Percentiles rank a stretch among this genome's conserved stretches.
Conservation (phyloP, 2,797 vertebrate species). For the Anguilla anguilla region DNA sequence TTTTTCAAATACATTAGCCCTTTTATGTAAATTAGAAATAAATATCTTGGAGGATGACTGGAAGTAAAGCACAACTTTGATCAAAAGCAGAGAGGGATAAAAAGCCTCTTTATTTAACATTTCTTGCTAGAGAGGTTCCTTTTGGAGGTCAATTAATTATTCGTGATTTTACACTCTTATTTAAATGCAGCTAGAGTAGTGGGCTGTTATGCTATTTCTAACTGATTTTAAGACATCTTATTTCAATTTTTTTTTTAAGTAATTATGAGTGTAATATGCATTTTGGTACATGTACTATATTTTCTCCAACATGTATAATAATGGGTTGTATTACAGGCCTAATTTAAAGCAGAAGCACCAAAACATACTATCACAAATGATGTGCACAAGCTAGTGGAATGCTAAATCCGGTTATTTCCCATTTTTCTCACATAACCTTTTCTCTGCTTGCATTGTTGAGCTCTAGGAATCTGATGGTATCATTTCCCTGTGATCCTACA, state of each 20-base stretch:
- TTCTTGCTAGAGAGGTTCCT: neutral
- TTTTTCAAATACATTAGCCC: constrained; percentile 2
- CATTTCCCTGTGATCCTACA: constrained; percentile 19
- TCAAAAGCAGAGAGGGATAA: constrained; percentile 17
- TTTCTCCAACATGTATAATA: neutral
- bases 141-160: neutral
- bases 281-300: neutral
- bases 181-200: neutral
- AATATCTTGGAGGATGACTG: constrained; percentile 8
- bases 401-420: constrained; percentile 33
- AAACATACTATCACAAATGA: neutral
- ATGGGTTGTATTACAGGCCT: neutral
- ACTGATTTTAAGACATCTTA: neutral
- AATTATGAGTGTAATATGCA: neutral
- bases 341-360: neutral
- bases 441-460: neutral
- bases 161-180: neutral
- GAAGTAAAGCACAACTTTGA: constrained; percentile 9
- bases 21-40: neutral
- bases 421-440: constrained; percentile 10
- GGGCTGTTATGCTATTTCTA: neutral
- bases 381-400: constrained; percentile 25
- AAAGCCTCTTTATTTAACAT: neutral
- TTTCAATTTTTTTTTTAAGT: neutral
- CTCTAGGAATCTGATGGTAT: constrained; percentile 23